Conservation (phyloP, 2,113 vertebrate genomes). For the Rhinoptilus africanus region DNA sequence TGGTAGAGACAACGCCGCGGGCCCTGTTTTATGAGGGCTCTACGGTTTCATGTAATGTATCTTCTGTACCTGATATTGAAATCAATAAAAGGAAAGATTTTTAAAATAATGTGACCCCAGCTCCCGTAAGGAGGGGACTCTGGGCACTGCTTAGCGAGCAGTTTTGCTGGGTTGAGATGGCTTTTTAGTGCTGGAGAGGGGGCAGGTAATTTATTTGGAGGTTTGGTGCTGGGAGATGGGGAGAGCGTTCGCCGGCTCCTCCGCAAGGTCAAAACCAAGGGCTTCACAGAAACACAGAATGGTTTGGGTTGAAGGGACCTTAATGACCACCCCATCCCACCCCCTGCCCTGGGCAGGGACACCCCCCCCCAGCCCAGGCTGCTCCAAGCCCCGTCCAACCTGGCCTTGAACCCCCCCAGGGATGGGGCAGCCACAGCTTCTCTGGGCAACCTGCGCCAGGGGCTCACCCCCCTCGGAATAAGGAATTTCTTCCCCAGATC, state of each 20-base stretch:
- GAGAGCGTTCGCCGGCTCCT: neutral
- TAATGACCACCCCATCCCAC: neutral
- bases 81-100: conserved; percentile 25
- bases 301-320: neutral
- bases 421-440: neutral
- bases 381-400: neutral
- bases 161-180: neutral
- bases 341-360: neutral
- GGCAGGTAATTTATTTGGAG: neutral
- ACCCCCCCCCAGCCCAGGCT: neutral
- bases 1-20: neutral
- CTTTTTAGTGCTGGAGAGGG: neutral
- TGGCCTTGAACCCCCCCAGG: too few species aligned
- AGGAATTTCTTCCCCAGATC: neutral
- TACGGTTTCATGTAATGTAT: neutral
- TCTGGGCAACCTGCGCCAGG: neutral
- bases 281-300: neutral
- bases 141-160: neutral
- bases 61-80: neutral
- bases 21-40: neutral
- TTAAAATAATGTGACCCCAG: neutral
- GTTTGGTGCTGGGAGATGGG: neutral
- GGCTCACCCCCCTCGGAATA: neutral
- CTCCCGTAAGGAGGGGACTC: neutral
- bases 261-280: conserved; percentile 6